A percentile compares a stretch with the other conserved stretches of the same genome.
phyloP scores from a whole-genome alignment of 2,797 vertebrate genomes.

The Tamandua tetradactyla region DNA sequence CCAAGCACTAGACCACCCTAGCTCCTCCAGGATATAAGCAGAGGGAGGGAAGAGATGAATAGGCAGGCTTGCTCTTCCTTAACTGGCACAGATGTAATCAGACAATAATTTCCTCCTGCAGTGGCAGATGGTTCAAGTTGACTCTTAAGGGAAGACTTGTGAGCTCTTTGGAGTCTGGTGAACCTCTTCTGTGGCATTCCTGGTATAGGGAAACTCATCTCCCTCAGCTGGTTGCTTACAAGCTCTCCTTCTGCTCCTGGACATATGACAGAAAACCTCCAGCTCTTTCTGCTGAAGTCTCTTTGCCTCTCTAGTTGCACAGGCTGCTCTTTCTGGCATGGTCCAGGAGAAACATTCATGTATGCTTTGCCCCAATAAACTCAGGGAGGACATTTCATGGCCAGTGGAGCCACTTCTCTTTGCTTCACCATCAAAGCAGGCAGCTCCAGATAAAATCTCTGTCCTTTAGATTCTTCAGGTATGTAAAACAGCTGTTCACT shows the following conservation, averaged over 20 bases:
- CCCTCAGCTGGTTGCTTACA: background rate
- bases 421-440: background rate
- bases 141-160: background rate
- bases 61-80: background rate
- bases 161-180: too few relatives aligned
- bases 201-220: too few relatives aligned
- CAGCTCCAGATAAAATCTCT: too few relatives aligned
- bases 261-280: background rate
- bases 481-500: background rate
- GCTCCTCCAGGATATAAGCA: background rate
- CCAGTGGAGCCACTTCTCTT: background rate
- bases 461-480: accelerated
- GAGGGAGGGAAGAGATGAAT: too few relatives aligned
- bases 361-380: background rate
- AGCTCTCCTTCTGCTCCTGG: background rate
- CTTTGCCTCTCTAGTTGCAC: background rate
- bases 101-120: background rate
- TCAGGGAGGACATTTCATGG: background rate
- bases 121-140: background rate
- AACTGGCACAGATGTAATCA: background rate
- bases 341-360: background rate
- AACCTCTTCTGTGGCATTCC: accelerated
- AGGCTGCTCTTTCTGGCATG: background rate
- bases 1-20: background rate
- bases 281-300: background rate